Evolutionary conservation across 2,888 invertebrate species (phyloP), one percentile per base, ranked within the genome.

Genomic region (Oligia fasciuncula): DNA sequence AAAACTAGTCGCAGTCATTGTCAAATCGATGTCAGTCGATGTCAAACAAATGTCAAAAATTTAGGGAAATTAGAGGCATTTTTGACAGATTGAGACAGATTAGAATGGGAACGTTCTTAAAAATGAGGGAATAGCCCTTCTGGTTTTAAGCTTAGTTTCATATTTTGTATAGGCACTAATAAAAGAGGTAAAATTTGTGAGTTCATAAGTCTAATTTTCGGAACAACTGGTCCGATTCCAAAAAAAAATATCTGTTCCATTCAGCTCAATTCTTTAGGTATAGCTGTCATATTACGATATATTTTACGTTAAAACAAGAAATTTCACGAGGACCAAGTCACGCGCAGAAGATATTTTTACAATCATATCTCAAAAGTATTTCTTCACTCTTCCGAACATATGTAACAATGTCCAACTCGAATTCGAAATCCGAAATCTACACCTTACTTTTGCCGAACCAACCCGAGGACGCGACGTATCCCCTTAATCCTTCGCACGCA

Each of bases 401-500:
- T 68, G 35, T 29, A 8, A 62, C 29, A 29, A 40, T n/a, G 1
- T 72, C 9, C 1, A 17, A 29, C 23, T 51, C 19, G 5, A 46
- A 23, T 65, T 65, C 19, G 0, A 63, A 63, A 29, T 63, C 17
- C 5, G 46, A 73, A 79, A 51, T 60, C n/a, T 17, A 81, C 35
- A 8, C 1, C 6, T 57, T 2, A n/a, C 35, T 14, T 49, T 68
- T 49, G 9, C 63, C 62, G 62, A 72, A 51, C 17, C 5, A 67
- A 35, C 11, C 63, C 54, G 76, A 29, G 29, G 29, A 84, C 23
- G 8, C 17, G 11, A 11, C 19, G 19, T 9, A n/a, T 70, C n/a
- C 51, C 62, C 40, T 49, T 23, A 62, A 74, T 51, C 4, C 23
- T 54, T 87, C 80, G 83, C 73, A 71, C 68, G 35, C 87, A 85